These are phyloP conservation scores for Limenitis camilla DNA, from an alignment of 2,888 invertebrate genomes.

Conservation along the genomic window DNA sequence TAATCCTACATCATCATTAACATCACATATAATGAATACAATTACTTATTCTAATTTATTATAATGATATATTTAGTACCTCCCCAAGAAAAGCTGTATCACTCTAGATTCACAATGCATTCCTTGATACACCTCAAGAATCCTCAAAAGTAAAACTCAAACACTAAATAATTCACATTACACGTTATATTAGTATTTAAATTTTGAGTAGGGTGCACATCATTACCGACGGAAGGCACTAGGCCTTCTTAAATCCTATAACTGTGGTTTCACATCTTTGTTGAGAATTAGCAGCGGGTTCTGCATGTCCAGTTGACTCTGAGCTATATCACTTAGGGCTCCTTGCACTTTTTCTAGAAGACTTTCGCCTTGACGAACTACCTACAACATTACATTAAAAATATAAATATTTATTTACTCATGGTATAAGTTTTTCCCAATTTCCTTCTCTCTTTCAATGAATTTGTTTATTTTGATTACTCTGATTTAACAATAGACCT, in stretches of 20 bases:
- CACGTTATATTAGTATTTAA: neutral
- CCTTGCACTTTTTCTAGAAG: conserved; percentile 91
- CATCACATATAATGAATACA: too few species aligned
- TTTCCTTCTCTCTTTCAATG: too few species aligned
- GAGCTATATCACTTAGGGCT: conserved; percentile 93
- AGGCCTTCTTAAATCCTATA: conserved; percentile 44
- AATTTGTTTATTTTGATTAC: too few species aligned
- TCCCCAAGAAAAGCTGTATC: too few species aligned
- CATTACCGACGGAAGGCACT: conserved; percentile 7
- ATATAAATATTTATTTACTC: neutral
- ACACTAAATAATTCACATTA: neutral
- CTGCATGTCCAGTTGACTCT: conserved; percentile 92
- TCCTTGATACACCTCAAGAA: too few species aligned
- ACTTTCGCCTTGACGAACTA: conserved; percentile 90
- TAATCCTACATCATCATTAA: too few species aligned
- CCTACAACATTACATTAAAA: conserved; percentile 45
- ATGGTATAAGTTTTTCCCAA: too few species aligned
- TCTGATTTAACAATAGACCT: too few species aligned
- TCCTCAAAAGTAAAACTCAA: too few species aligned
- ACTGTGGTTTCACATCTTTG: conserved; percentile 56
- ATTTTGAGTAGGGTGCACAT: neutral
- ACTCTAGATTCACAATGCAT: too few species aligned
- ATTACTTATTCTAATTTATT: too few species aligned
- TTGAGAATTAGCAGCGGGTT: conserved; percentile 73
- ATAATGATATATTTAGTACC: too few species aligned